phyloP scores from a whole-genome alignment of 37 sponge, comb jelly and placozoan species.

The Amphimedon queenslandica region DNA sequence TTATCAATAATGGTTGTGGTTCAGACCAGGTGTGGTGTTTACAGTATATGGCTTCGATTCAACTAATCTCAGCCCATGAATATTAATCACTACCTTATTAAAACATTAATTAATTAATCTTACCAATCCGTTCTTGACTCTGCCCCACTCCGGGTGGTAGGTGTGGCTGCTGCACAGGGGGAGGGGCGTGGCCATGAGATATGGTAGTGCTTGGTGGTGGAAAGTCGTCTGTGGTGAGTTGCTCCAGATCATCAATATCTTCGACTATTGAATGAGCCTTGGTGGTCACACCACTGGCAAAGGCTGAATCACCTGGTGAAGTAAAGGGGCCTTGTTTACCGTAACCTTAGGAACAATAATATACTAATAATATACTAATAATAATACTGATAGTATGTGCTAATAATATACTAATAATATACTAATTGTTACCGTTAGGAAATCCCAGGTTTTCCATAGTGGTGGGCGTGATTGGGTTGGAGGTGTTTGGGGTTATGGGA shows the following conservation, averaged over 20 bases:
- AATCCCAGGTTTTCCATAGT: neutral
- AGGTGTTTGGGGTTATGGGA: slow-evolving; percentile 11
- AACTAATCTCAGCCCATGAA: too few relatives aligned
- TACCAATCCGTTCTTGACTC: too few relatives aligned
- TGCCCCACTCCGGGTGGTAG: too few relatives aligned
- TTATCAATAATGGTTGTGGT: too few relatives aligned
- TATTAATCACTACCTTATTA: too few relatives aligned
- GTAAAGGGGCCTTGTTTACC: neutral
- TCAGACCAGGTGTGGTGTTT: too few relatives aligned
- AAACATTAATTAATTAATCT: too few relatives aligned
- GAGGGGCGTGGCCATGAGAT: neutral
- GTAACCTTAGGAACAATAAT: slow-evolving; percentile 7
- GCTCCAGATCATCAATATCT: slow-evolving; percentile 53
- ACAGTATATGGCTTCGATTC: too few relatives aligned
- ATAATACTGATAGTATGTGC: neutral
- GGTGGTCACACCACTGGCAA: slow-evolving; percentile 47
- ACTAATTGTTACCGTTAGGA: neutral
- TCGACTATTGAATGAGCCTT: slow-evolving; percentile 55
- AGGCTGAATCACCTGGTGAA: slow-evolving; percentile 53
- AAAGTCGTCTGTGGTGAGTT: slow-evolving; percentile 21
- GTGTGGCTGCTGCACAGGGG: neutral
- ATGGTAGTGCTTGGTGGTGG: neutral
- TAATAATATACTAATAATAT: neutral
- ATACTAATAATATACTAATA: neutral
- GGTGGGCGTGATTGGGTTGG: neutral